A percentile compares a stretch with the other conserved stretches of the same genome.
phyloP scores from a whole-genome alignment of 2,888 invertebrate genomes.

The Diabrotica balteata region DNA sequence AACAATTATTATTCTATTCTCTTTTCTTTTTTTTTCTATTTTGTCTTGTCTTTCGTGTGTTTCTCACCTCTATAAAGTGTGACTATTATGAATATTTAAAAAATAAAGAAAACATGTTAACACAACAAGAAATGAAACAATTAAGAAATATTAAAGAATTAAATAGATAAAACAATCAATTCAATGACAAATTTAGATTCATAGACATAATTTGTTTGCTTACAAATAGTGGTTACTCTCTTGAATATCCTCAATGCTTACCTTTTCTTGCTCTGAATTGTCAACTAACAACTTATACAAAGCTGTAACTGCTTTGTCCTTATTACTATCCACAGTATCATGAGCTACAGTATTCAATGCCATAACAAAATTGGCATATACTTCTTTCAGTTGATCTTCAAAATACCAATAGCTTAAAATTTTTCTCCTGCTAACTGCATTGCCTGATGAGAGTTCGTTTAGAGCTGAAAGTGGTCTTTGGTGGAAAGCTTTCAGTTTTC shows the following conservation, averaged over 20 bases:
- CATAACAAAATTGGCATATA: slow-evolving; percentile 70
- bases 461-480: slow-evolving; percentile 69
- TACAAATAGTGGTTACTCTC: too few species aligned
- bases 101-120: too few species aligned
- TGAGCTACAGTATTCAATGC: slow-evolving; percentile 76
- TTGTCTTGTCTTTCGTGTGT: too few species aligned
- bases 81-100: too few species aligned
- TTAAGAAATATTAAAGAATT: too few species aligned
- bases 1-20: too few species aligned
- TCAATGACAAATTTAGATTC: too few species aligned
- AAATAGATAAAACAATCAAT: too few species aligned
- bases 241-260: slow-evolving; percentile 50
- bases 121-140: too few species aligned
- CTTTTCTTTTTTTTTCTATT: too few species aligned
- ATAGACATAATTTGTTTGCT: too few species aligned
- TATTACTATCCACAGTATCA: slow-evolving; percentile 80
- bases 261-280: slow-evolving; percentile 87
- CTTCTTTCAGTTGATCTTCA: slow-evolving; percentile 85
- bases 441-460: slow-evolving; percentile 68
- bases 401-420: slow-evolving; percentile 84
- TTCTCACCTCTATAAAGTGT: too few species aligned
- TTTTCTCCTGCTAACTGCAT: slow-evolving; percentile 70
- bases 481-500: slow-evolving; percentile 72
- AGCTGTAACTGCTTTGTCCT: slow-evolving; percentile 79
- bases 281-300: slow-evolving; percentile 78